Base-by-base conservation (phyloP, 2,888 invertebrate species). In the Neoascia interrupta region DNA sequence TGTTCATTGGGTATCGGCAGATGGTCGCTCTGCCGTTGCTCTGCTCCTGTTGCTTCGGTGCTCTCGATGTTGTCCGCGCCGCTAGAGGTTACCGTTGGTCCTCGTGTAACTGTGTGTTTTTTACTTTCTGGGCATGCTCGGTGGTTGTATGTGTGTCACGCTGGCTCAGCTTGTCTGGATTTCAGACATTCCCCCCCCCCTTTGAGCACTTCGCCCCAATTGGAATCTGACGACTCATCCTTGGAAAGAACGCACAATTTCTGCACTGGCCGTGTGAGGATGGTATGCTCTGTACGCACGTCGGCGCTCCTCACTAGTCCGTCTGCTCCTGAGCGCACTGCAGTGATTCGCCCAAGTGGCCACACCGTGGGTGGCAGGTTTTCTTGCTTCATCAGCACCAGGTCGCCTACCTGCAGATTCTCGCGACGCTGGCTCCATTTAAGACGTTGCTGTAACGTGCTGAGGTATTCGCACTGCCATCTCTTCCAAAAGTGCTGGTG, bases 361-460 rank as follows among this genome's bases (percentile, higher is more conserved):
- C 49, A 51, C 0, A 13, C 1, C 4, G 54, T 39, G 1, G 26
- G 16, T 26, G 39, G 37, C 11, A 34, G 8, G 15, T 45, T 45
- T 23, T 51, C 51, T 34, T 51, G 49, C 28, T 47, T 47, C 11
- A 34, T 51, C 6, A 31, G 31, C 19, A 51, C 49, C 5, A 51
- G 19, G 36, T 51, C 34, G 6, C 11, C 34, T 5, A n/a, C 18
- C 3, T 18, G 3, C n/a, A 39, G 6, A 16, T 37, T 39, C 11
- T 26, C 16, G 3, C n/a, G 13, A 10, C 5, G 8, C n/a, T 10
- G 21, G 11, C 23, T 45, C 45, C 11, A 45, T 16, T 45, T 45
- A 23, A 18, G 18, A 23, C 23, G 45, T 13, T 5, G 11, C 5
- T 16, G 16, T 11, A 16, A 16, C 21, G 45, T 45, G 45, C 13